Evolutionary conservation across 2,888 invertebrate genomes (phyloP).

Genomic region (Stramonita haemastoma): DNA sequence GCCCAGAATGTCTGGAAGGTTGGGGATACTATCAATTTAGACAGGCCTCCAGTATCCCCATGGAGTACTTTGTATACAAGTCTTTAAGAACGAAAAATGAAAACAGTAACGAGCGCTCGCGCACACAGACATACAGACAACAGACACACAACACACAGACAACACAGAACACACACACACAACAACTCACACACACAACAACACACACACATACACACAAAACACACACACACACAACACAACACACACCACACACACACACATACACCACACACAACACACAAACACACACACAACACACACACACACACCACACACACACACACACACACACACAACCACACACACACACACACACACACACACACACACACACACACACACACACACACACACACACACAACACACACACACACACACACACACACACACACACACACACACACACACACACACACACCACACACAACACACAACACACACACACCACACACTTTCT

Average conservation of each 20-base stretch:
- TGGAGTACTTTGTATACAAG: no score
- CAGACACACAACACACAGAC: neutral
- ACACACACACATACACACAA: neutral
- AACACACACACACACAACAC: neutral
- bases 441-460: neutral
- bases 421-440: conserved; percentile 16
- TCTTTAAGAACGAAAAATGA: no score
- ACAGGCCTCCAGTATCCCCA: no score
- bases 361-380: conserved; percentile 14
- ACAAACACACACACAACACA: neutral
- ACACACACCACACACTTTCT: neutral
- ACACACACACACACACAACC: conserved; percentile 23
- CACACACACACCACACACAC: neutral
- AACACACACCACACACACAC: neutral
- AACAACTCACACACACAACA: neutral
- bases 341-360: conserved; percentile 27
- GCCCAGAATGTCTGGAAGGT: no score
- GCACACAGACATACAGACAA: conserved; percentile 3
- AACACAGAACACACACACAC: neutral
- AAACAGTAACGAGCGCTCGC: no score
- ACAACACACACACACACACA: conserved; percentile 17
- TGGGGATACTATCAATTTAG: no score
- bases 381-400: conserved; percentile 20
- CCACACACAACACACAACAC: neutral
- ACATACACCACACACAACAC: neutral